Evolutionary conservation across 2,888 invertebrate species (phyloP).

Genomic region (Drosophila recens): DNA sequence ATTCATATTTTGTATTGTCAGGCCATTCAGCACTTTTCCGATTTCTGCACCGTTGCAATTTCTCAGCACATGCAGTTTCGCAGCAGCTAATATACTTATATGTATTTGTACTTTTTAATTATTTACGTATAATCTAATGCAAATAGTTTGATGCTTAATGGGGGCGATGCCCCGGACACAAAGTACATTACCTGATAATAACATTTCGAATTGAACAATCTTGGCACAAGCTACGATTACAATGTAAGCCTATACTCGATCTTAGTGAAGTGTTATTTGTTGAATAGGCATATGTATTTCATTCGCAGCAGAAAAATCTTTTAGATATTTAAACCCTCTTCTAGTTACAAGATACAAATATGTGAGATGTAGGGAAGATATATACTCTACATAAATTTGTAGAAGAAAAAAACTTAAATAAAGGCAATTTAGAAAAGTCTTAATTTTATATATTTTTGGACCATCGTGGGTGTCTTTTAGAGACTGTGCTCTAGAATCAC

Average conservation of each 20-base stretch:
- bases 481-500: too few species aligned
- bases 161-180: slow-evolving; percentile 8
- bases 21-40: slow-evolving; percentile 4
- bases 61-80: not conserved
- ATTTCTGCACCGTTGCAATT: slow-evolving; percentile 48
- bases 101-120: not conserved
- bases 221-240: not conserved
- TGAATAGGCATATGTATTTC: not conserved
- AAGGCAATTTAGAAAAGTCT: too few species aligned
- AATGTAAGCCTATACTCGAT: slow-evolving; percentile 10
- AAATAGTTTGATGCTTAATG: not conserved
- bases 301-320: not conserved
- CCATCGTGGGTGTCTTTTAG: too few species aligned
- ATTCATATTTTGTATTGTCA: slow-evolving; percentile 23
- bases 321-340: too few species aligned
- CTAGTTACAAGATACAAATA: too few species aligned
- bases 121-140: not conserved
- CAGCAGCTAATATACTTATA: not conserved
- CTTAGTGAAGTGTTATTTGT: not conserved
- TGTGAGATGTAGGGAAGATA: too few species aligned
- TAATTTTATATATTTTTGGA: too few species aligned
- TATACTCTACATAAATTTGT: too few species aligned
- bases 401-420: too few species aligned
- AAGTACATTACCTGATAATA: slow-evolving; percentile 34
- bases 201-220: not conserved